Evolutionary conservation across 2,797 vertebrate species (phyloP), one percentile per base, ranked within the genome.

Genomic region (Phyllotis vaccarum): DNA sequence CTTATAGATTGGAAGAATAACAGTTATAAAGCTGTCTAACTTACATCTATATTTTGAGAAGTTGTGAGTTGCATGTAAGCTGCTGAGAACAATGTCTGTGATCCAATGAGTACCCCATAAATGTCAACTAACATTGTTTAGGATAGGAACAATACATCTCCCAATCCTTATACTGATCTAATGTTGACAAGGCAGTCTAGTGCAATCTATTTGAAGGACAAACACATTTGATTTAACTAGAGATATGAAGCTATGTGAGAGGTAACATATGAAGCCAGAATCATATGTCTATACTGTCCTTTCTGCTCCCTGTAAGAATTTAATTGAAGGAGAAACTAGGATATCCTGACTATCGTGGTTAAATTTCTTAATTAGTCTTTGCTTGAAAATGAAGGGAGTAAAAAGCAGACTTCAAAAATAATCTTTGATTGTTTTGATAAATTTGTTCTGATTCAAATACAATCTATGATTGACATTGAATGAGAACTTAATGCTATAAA

Each of bases 61-160:
- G 66, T 54, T 56, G 60, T 93, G 40, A 94, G 19, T 89, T 86
- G 76, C 62, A 75, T 86, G 1, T 62, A 62, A 95, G 82, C 14
- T 88, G 6, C 49, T 87, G 24, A 82, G 6, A 95, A 94, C 29
- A 92, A 58, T 82, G 17, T 90, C n/a, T 90, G 49, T 0, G 29
- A 91, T 86, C 40, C 75, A 86, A 95, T 89, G 94, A 93, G 70
- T 1, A 83, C 56, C 21, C 29, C 24, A 70, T 75, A 75, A 96
- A 66, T 94, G 12, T 91, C 56, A 82, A 3, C 40, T 72, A 76
- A 87, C 27, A 60, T 95, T 74, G 70, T 90, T 86, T 76, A 21
- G 34, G 5, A 66, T 64, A 17, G 21, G 3, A 87, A 54, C 17
- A 88, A 74, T 68, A 88, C 91, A 54, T 27, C 8, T 90, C 10